These are phyloP conservation scores for Bambusicola thoracicus DNA, from an alignment of 2,113 vertebrate species.

Conservation along the genomic window DNA sequence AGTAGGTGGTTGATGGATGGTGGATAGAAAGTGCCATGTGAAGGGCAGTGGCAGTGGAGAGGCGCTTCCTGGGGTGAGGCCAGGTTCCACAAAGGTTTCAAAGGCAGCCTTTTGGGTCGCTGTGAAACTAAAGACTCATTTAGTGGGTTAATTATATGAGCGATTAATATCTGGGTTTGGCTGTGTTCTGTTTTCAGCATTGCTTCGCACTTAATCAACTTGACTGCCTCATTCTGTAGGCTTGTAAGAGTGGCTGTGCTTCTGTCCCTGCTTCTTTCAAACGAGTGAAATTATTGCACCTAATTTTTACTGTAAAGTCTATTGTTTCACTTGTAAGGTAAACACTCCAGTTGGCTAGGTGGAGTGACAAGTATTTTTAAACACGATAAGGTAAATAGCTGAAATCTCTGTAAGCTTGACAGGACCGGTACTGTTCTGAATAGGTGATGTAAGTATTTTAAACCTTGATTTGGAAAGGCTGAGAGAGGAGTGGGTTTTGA, in stretches of 20 bases:
- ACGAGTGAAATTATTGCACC: background rate
- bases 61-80: background rate
- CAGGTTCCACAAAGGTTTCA: background rate
- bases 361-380: background rate
- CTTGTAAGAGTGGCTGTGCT: background rate
- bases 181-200: background rate
- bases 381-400: background rate
- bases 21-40: fast-evolving
- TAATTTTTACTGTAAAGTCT: background rate
- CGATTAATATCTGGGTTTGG: background rate
- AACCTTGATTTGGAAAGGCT: background rate
- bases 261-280: background rate
- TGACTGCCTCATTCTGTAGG: background rate
- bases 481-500: background rate
- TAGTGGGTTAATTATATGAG: background rate
- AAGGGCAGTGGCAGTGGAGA: background rate
- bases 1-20: background rate
- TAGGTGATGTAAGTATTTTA: background rate
- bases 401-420: background rate
- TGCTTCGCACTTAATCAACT: background rate
- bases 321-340: background rate
- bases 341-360: background rate
- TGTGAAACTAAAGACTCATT: background rate
- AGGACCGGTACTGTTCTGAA: background rate
- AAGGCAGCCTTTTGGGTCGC: background rate